phyloP scores from a whole-genome alignment of 1,140 invertebrate genomes.

The Drosophila trapezifrons region DNA sequence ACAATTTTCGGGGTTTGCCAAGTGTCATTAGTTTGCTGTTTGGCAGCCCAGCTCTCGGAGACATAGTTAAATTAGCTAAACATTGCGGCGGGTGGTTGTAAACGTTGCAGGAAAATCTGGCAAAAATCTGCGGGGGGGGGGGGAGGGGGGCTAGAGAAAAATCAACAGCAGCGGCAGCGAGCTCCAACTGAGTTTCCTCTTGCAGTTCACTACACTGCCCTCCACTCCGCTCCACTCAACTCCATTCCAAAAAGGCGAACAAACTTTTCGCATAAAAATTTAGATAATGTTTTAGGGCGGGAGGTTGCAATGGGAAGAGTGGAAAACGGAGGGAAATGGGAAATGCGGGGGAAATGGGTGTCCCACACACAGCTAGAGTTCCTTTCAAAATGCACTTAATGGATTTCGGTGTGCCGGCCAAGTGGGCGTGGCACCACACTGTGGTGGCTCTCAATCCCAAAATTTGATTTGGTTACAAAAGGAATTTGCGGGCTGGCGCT shows the following conservation, averaged over 20 bases:
- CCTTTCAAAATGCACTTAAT: constrained; percentile 49
- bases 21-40: constrained; percentile 79
- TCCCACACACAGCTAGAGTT: constrained; percentile 1
- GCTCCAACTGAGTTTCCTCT: constrained; percentile 51
- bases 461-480: constrained; percentile 48
- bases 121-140: not conserved
- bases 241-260: constrained; percentile 22
- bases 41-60: constrained; percentile 55
- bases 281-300: constrained; percentile 65
- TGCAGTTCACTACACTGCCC: constrained; percentile 67
- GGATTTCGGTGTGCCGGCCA: constrained; percentile 32
- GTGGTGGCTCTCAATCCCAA: constrained; percentile 10
- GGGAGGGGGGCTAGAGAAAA: too few relatives aligned
- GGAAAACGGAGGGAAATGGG: constrained; percentile 6
- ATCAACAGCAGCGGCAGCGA: constrained; percentile 14
- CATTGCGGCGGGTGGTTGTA: constrained; percentile 59
- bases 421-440: constrained; percentile 54
- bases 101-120: constrained; percentile 35
- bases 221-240: not conserved
- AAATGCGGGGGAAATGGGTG: not conserved
- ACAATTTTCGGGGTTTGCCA: constrained; percentile 59
- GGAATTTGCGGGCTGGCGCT: constrained; percentile 29
- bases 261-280: constrained; percentile 80
- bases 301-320: constrained; percentile 1
- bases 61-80: constrained; percentile 82